Conservation (phyloP, 1,140 invertebrate species). For the Diorhabda elongata region DNA sequence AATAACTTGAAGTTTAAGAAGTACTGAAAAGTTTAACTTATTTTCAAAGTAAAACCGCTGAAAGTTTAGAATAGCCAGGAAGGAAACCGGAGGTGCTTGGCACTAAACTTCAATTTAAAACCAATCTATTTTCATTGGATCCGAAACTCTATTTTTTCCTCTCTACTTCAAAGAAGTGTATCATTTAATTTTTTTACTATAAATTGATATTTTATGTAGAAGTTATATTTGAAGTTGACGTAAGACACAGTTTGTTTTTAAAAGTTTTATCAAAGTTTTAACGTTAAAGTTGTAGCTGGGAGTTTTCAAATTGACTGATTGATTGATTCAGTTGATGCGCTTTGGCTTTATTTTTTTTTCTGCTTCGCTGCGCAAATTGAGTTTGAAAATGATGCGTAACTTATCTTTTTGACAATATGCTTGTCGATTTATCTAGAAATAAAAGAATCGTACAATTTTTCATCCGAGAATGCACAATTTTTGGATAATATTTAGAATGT, state of each 20-base stretch:
- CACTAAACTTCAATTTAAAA: slow-evolving; percentile 33
- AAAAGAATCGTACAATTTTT: too few species aligned
- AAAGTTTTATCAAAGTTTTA: slow-evolving; percentile 1
- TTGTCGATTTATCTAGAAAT: too few species aligned
- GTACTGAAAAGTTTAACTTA: too few species aligned
- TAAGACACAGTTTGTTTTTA: slow-evolving; percentile 6
- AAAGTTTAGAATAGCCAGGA: background rate
- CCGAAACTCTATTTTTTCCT: slow-evolving; percentile 21
- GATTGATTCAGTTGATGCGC: background rate
- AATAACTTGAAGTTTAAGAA: too few species aligned
- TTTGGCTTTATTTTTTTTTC: too few species aligned
- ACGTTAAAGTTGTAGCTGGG: background rate
- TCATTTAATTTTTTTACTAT: slow-evolving; percentile 21
- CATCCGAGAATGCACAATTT: too few species aligned
- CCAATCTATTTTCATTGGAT: slow-evolving; percentile 36
- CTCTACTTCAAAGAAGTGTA: slow-evolving; percentile 22
- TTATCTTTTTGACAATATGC: too few species aligned
- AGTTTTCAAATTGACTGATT: background rate
- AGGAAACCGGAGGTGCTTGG: slow-evolving; percentile 16
- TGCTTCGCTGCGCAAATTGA: too few species aligned
- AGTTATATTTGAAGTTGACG: slow-evolving; percentile 6
- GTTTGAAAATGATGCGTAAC: too few species aligned
- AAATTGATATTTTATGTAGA: slow-evolving; percentile 23
- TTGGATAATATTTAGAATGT: too few species aligned
- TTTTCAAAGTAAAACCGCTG: background rate